Evolutionary conservation across 1,140 invertebrate genomes (phyloP), one percentile per base, ranked within the genome.

Genomic region (Scaptomyza hsui): DNA sequence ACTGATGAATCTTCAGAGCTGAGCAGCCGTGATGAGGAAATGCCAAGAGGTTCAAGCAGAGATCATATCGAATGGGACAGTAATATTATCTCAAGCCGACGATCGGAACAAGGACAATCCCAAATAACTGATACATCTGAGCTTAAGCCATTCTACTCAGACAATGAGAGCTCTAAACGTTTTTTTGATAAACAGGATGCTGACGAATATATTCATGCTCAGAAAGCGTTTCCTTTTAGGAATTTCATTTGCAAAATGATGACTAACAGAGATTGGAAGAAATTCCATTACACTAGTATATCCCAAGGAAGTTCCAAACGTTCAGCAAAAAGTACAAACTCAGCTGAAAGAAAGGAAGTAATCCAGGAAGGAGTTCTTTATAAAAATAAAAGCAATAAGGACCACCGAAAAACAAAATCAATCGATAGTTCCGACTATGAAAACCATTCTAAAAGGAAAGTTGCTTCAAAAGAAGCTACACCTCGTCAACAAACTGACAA

Each of bases 191-290:
- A 53, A 1, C 19, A 41, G 35, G 51, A 53, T 15, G 35, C 35
- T 0, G n/a, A n/a, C 4, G 18, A 15, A 4, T 41, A 15, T 15
- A 24, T 15, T 16, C 2, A 26, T 1, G 9, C 41, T 1, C 52
- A 5, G 13, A 9, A 55, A 10, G 18, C 15, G 12, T 12, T 55
- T 0, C n/a, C 9, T 5, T 5, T 55, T 12, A 10, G 52, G 18
- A 55, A 55, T 42, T 55, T 42, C 52, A 3, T 26, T 16, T 10
- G 52, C 4, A 55, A 55, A 42, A 10, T 55, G 10, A 15, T 29
- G 6, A 29, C 37, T 7, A 7, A 19, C 37, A 52, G 37, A n/a
- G 2, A 16, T 24, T 9, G 5, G 0, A 7, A 24, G 4, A 37
- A 35, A 35, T 4, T 35, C 10, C 6, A 24, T 24, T 24, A 3